A percentile compares a stretch with the other conserved stretches of the same genome.
Evolutionary conservation across 2,888 invertebrate species (phyloP).

Genomic region (Netelia virgata): DNA sequence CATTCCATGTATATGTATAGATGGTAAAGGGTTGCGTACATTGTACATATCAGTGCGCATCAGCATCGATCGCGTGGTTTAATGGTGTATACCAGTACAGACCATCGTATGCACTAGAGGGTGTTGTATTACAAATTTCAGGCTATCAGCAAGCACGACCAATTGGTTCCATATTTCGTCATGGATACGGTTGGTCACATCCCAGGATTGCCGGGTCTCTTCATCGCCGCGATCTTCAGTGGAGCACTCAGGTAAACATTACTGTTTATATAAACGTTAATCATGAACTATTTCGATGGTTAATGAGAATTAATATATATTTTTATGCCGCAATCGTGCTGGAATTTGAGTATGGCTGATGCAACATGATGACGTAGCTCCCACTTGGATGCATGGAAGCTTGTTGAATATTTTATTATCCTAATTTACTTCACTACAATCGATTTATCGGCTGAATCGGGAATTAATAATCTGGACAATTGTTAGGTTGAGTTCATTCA

Average conservation of each 20-base stretch:
- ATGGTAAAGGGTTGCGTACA: too few relatives aligned
- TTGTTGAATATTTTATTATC: too few relatives aligned
- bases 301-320: too few relatives aligned
- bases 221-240: conserved; percentile 90
- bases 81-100: background rate
- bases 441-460: too few relatives aligned
- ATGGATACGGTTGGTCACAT: conserved; percentile 88
- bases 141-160: conserved; percentile 76
- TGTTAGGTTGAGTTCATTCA: too few relatives aligned
- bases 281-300: background rate
- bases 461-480: too few relatives aligned
- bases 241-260: conserved; percentile 88
- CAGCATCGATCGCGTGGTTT: background rate
- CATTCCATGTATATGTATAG: background rate
- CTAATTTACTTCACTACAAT: too few relatives aligned
- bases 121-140: conserved; percentile 42
- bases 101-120: background rate
- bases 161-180: conserved; percentile 90
- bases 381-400: too few relatives aligned
- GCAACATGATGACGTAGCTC: too few relatives aligned
- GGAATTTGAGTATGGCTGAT: too few relatives aligned
- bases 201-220: conserved; percentile 90
- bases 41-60: background rate
- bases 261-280: background rate
- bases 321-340: too few relatives aligned